These are phyloP conservation scores for Latrodectus geometricus DNA, from an alignment of 1,140 invertebrate species.

Conservation along the genomic window DNA sequence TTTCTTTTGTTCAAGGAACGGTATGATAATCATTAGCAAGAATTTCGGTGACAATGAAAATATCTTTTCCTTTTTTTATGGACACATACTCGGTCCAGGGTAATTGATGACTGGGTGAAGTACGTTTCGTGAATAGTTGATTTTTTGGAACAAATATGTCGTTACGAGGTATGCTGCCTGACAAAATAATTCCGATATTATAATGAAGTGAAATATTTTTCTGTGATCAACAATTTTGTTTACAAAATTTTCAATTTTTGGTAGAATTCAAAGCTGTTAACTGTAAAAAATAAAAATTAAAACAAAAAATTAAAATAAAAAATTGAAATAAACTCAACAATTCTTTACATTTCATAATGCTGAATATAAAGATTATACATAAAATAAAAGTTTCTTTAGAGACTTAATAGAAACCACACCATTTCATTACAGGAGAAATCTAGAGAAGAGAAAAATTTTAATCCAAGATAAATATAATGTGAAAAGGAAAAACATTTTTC, in stretches of 20 bases:
- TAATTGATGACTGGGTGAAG: neutral
- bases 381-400: too few relatives aligned
- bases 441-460: too few relatives aligned
- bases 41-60: neutral
- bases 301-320: too few relatives aligned
- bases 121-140: neutral
- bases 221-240: neutral
- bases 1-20: conserved; percentile 24
- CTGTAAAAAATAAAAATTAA: too few relatives aligned
- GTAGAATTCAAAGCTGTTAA: too few relatives aligned
- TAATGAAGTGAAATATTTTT: neutral
- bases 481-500: too few relatives aligned
- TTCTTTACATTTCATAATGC: too few relatives aligned
- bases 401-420: too few relatives aligned
- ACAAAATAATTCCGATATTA: neutral
- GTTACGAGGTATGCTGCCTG: neutral
- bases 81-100: neutral
- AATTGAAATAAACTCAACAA: too few relatives aligned
- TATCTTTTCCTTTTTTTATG: neutral
- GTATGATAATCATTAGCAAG: conserved; percentile 21
- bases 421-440: too few relatives aligned
- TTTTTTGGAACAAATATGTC: neutral
- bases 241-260: neutral
- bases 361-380: too few relatives aligned
- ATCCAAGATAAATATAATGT: too few relatives aligned